Conservation (phyloP, 2,797 vertebrate genomes). For the Peromyscus aztecus region DNA sequence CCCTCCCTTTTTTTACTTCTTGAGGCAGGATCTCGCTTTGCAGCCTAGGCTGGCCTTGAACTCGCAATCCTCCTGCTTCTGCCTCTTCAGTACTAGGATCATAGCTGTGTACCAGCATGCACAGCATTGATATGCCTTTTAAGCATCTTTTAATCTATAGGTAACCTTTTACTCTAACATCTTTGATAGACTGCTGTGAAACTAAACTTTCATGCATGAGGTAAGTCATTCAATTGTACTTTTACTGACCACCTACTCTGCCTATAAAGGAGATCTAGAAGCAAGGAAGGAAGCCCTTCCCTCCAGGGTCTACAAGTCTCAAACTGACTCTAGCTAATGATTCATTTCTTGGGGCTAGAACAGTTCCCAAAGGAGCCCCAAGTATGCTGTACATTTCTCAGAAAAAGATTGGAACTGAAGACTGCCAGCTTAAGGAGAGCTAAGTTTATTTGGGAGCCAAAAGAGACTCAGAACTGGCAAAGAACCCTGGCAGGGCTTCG, state of each 20-base stretch:
- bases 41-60: not conserved
- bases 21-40: not conserved
- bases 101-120: not conserved
- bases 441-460: constrained; percentile 44
- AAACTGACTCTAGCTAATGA: not conserved
- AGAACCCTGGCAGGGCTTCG: constrained; percentile 8
- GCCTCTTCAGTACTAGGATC: not conserved
- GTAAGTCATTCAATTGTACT: not conserved
- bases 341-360: not conserved
- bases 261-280: not conserved
- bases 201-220: not conserved
- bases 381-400: constrained; percentile 55
- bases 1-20: not conserved
- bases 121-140: not conserved
- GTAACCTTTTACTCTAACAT: not conserved
- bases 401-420: constrained; percentile 62
- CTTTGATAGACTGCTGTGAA: constrained; percentile 37
- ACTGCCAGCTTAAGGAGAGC: constrained; percentile 49
- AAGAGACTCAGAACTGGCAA: constrained; percentile 65
- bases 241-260: constrained; percentile 3
- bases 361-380: not conserved
- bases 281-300: not conserved
- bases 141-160: constrained; percentile 9
- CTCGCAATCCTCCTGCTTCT: not conserved
- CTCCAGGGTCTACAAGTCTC: not conserved